Base-by-base conservation (phyloP, 2,113 vertebrate genomes). In the Raja brachyura region DNA sequence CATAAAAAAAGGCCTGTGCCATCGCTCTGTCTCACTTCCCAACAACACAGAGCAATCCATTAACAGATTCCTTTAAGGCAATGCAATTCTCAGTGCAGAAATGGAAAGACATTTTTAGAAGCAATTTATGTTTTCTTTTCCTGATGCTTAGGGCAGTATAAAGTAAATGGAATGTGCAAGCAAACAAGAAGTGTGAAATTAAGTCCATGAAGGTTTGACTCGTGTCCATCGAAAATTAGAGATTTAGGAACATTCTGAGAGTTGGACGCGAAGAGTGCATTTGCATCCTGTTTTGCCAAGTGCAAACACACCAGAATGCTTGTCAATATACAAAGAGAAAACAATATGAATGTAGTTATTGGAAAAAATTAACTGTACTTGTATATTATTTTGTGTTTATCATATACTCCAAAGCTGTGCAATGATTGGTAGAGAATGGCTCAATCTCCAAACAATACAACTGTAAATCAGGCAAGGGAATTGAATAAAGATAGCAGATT, bases 161-260 rank as follows among this genome's bases (percentile, higher is more conserved):
- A 92, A 28, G 39, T 92, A 92, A 74, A 92, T 92, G 90, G 90
- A 92, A 92, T 74, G 90, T 28, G 90, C 90, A 92, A 92, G 90
- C 39, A 73, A 73, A 73, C 90, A 92, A 54, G 48, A 73, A 54
- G 68, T 92, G 31, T 92, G 68, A 70, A 73, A 92, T 92, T 48
- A 74, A 28, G 63, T 92, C 90, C 68, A 54, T 74, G 54, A 92
- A 54, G 18, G 31, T 39, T 74, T 92, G 39, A 74, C 73, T 92
- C 10, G 48, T 28, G 11, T 25, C 61, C 33, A 73, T 92, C 39
- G 54, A 92, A 92, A 14, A 18, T 11, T 28, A 4, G 31, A 54
- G 33, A 48, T 73, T 25, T 4, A 73, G 48, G 48, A 39, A 92
- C 13, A 33, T 39, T 48, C 1, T 8, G 0, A 33, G 18, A 74